These are phyloP conservation scores for Mythimna loreyi DNA, from an alignment of 2,888 invertebrate species.

Conservation along the genomic window DNA sequence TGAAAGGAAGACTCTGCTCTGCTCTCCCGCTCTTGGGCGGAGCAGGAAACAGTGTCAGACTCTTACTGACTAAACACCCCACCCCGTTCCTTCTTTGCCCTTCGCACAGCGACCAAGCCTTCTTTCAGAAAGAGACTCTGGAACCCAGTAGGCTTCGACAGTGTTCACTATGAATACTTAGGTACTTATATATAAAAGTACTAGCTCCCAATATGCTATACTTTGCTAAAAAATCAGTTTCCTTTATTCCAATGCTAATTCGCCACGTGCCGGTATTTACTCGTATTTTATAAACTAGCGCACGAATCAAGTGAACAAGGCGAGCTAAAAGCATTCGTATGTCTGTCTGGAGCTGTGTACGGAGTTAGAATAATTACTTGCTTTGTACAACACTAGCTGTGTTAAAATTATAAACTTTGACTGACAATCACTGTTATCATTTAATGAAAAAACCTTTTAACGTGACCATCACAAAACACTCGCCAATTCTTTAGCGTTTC, in stretches of 20 bases:
- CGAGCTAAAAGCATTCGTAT: conserved; percentile 61
- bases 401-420: conserved; percentile 9
- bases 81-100: too few species aligned
- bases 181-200: too few species aligned
- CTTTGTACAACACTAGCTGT: conserved; percentile 9
- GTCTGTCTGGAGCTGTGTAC: conserved; percentile 45
- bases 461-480: conserved; percentile 31
- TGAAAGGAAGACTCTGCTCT: too few species aligned
- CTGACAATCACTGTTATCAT: conserved; percentile 23
- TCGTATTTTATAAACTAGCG: conserved; percentile 34
- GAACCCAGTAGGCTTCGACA: too few species aligned
- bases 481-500: conserved; percentile 41
- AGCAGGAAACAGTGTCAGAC: too few species aligned
- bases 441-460: conserved; percentile 47
- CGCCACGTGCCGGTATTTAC: conserved; percentile 17
- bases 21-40: too few species aligned
- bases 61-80: too few species aligned
- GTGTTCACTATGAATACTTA: too few species aligned
- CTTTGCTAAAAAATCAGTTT: not conserved
- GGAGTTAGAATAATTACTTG: conserved; percentile 58
- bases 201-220: too few species aligned
- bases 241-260: conserved; percentile 2
- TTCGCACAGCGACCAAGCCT: too few species aligned
- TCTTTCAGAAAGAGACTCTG: too few species aligned
- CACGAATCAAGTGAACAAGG: conserved; percentile 44